phyloP scores from a whole-genome alignment of 2,113 vertebrate species.

The Sula dactylatra region DNA sequence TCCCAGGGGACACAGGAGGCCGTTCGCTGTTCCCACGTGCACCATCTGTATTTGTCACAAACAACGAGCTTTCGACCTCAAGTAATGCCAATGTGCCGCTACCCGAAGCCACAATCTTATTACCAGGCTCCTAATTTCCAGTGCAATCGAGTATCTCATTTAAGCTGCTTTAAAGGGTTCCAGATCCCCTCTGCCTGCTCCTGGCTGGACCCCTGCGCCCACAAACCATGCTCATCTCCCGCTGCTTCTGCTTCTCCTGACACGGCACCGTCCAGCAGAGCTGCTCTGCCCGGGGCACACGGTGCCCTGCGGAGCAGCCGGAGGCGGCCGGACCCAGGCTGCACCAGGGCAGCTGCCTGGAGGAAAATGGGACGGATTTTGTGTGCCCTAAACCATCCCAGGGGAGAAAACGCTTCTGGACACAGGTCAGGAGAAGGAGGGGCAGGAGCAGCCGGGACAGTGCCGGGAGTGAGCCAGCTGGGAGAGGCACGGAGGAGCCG shows the following conservation, averaged over 20 bases:
- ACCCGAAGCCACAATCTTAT: neutral
- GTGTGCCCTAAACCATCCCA: neutral
- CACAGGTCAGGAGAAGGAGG: neutral
- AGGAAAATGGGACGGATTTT: neutral
- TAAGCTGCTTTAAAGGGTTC: neutral
- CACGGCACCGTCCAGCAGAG: accelerated
- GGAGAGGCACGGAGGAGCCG: neutral
- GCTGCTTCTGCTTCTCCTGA: neutral
- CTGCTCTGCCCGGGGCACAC: neutral
- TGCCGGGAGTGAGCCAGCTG: accelerated
- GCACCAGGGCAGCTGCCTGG: neutral
- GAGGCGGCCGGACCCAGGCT: neutral
- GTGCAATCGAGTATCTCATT: neutral
- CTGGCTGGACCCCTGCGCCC: neutral
- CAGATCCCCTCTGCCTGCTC: neutral
- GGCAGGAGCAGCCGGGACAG: neutral
- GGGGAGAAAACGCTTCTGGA: neutral
- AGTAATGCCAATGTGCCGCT: accelerated
- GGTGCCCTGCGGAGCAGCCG: neutral
- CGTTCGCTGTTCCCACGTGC: accelerated
- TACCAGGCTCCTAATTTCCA: neutral
- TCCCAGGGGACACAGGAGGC: neutral
- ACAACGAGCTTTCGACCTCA: neutral
- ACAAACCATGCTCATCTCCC: neutral
- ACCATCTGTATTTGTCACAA: neutral